Base-by-base conservation (phyloP, 1,140 invertebrate species). In the Rhynchophorus ferrugineus region DNA sequence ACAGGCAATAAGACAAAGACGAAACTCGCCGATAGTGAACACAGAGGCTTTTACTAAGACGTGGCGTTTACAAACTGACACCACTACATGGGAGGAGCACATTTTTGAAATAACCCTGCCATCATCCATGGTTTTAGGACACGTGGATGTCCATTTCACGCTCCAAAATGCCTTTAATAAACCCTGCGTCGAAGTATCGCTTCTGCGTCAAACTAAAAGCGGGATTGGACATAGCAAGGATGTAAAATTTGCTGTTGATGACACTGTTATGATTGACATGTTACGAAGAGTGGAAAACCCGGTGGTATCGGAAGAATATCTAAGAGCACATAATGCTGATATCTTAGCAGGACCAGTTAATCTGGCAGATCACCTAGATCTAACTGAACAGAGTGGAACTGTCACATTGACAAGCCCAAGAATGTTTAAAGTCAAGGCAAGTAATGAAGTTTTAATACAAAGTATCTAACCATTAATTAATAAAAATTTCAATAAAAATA, bases 21-120 rank as follows among this genome's bases (percentile, higher is more conserved):
- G 85, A 13, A 81, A 80, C 57, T 78, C 39, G 37, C 54, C 46
- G 33, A 54, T 41, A 22, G 34, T 50, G 24, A 61, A 52, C 49
- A 84, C 85, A 60, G 82, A 86, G 50, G 83, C 89, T 60, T 80
- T 83, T 44, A 89, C 86, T 3, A 76, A 88, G 49, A 89, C 87
- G 0, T 94, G 89, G 89, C 76, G 88, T 52, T 72, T 94, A 2
- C 88, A 93, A 64, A 85, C 85, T 59, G 89, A 91, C 53, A 80
- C 82, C 70, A 65, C 82, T 7, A 90, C 89, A 1, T 93, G 89
- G 87, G 89, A 93, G 63, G 91, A 94, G 62, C 91, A 95, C 62
- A 77, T 94, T 11, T 84, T 95, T 66, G 91, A 95, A 69, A 72
- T 95, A 0, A 89, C 88, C 3, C 69, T 95, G 50, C 88, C 89